Evolutionary conservation across 2,113 vertebrate species (phyloP), one percentile per base, ranked within the genome.

Genomic region (Porphyrio hochstetteri): DNA sequence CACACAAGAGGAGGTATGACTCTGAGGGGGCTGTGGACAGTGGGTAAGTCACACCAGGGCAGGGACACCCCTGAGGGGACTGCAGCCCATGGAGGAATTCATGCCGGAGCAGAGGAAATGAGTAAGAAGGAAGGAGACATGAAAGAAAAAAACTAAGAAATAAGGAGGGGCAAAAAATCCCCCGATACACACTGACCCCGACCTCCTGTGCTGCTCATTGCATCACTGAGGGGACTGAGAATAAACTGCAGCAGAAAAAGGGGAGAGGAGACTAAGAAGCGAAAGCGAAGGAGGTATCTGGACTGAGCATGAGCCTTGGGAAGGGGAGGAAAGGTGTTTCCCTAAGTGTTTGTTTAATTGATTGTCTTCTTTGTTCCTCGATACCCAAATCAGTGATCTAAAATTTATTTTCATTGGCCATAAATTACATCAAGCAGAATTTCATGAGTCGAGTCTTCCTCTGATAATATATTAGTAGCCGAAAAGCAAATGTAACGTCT

Each of bases 31-130:
- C 15, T 60, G 44, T 55, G 70, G 20, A 28, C 38, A 27, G 23
- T 27, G 16, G 13, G 17, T 24, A 78, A 52, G 13, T 46, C 61
- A 70, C 19, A 35, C 9, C 25, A 52, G 21, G 24, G 16, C 53
- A 88, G 29, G 19, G 19, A 42, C 38, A 38, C 2, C 4, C 4
- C 38, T 0, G 1, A 23, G 11, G 5, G 17, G 11, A 59, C 23
- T 25, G 61, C 72, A 80, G 36, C 21, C 55, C 24, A 20, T 19
- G 25, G 19, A 69, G 17, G 29, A 77, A 56, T 67, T 50, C 7
- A 56, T 35, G 46, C 24, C 15, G 36, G 10, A 57, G 35, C 38
- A 60, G 46, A 53, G 18, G 36, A 82, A 68, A 53, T 59, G 8
- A 74, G 7, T 69, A 42, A 72, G 55, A 92, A 61, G 24, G 27